Conservation (phyloP, 2,113 vertebrate genomes). For the Laterallus jamaicensis region DNA sequence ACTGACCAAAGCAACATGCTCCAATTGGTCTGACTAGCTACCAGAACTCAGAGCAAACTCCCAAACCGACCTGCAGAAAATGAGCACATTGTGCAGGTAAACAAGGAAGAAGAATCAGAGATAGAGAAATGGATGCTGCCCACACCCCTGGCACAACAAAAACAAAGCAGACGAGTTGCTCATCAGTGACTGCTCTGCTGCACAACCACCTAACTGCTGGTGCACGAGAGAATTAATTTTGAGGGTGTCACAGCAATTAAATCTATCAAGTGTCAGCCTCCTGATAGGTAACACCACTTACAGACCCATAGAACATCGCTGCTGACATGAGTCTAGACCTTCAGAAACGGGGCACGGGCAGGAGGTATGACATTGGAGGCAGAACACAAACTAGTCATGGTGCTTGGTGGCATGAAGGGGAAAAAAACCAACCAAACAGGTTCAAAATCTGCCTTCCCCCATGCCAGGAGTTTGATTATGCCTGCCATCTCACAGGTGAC, state of each 20-base stretch:
- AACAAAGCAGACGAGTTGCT: neutral
- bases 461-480: accelerated
- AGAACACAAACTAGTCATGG: neutral
- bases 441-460: neutral
- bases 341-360: neutral
- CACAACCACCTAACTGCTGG: neutral
- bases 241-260: neutral
- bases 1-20: neutral
- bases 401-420: accelerated
- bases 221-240: neutral
- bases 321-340: neutral
- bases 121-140: neutral
- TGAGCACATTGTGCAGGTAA: neutral
- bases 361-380: neutral
- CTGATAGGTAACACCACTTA: neutral
- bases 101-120: neutral
- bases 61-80: neutral
- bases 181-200: neutral
- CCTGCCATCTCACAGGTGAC: neutral
- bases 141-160: neutral
- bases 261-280: neutral
- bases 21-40: neutral
- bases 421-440: neutral
- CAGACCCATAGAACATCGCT: neutral
- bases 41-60: neutral